A percentile compares a stretch with the other conserved stretches of the same genome.
These are phyloP conservation scores for Zaprionus africanus DNA, from an alignment of 1,140 invertebrate species.

Conservation along the genomic window DNA sequence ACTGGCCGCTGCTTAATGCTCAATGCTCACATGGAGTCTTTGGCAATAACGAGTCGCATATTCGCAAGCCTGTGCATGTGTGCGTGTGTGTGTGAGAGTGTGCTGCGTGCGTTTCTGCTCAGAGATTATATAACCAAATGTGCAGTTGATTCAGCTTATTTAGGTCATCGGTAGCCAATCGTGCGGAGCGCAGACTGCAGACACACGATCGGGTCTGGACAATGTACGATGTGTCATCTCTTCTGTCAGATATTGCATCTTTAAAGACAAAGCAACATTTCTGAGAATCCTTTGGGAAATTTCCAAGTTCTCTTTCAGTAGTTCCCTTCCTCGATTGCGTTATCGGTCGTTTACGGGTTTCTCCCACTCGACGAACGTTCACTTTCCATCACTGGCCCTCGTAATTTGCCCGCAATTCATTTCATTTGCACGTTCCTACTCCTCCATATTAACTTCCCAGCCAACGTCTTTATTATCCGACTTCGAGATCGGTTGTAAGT, in stretches of 20 bases:
- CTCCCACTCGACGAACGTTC: constrained; percentile 32
- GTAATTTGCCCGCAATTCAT: constrained; percentile 19
- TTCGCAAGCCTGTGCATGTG: constrained; percentile 7
- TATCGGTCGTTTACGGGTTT: constrained; percentile 28
- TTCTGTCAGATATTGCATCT: not conserved
- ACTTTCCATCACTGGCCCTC: constrained; percentile 37
- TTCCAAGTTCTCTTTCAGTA: not conserved
- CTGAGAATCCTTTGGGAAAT: not conserved
- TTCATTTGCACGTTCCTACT: constrained; percentile 17
- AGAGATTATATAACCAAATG: constrained; percentile 66
- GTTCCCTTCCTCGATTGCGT: constrained; percentile 1
- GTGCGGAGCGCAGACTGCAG: not conserved
- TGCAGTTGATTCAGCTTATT: constrained; percentile 64
- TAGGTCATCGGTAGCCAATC: constrained; percentile 47
- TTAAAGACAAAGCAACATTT: not conserved
- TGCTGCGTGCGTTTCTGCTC: constrained; percentile 35
- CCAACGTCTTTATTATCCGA: constrained; percentile 50
- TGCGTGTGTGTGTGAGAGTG: not conserved
- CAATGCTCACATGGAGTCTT: constrained; percentile 41
- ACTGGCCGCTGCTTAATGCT: constrained; percentile 5
- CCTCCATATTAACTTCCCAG: constrained; percentile 24
- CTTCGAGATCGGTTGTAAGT: constrained; percentile 69
- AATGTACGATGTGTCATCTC: not conserved
- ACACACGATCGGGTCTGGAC: constrained; percentile 1
- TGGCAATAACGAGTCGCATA: constrained; percentile 51